A percentile compares a stretch with the other conserved stretches of the same genome.
These are phyloP conservation scores for Pedionomus torquatus DNA, from an alignment of 2,113 vertebrate genomes.

Conservation along the genomic window DNA sequence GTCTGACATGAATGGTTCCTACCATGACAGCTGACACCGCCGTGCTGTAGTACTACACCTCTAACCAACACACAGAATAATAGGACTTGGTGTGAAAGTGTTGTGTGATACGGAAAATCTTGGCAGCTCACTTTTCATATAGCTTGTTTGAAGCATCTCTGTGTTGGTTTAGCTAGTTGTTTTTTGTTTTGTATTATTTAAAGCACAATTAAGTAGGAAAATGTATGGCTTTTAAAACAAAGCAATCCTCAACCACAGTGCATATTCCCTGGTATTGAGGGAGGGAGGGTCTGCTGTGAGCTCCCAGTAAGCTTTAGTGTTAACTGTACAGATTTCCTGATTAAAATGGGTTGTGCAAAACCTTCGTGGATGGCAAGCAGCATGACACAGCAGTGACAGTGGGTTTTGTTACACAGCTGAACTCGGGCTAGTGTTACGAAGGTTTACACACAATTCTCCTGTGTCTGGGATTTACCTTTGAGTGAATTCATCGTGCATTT, in stretches of 20 bases:
- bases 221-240: not conserved
- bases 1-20: conserved; percentile 53
- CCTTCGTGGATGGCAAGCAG: not conserved
- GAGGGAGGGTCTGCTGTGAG: not conserved
- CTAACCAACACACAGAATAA: conserved; percentile 10
- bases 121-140: conserved; percentile 17
- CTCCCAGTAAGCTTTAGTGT: not conserved
- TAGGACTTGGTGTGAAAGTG: not conserved
- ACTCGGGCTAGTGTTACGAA: not conserved
- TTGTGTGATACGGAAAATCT: not conserved
- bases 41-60: conserved; percentile 11
- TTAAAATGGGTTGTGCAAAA: not conserved
- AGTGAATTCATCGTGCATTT: not conserved
- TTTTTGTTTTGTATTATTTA: not conserved
- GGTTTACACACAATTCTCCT: not conserved
- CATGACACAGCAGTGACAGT: not conserved
- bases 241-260: not conserved
- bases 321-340: not conserved
- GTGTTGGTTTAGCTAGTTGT: not conserved
- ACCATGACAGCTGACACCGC: conserved; percentile 23
- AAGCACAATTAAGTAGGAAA: conserved; percentile 23
- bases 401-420: not conserved
- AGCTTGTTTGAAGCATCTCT: conserved; percentile 14
- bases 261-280: rapidly evolving
- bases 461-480: not conserved